phyloP scores from a whole-genome alignment of 2,888 invertebrate species.

The Watsonalla cultraria region DNA sequence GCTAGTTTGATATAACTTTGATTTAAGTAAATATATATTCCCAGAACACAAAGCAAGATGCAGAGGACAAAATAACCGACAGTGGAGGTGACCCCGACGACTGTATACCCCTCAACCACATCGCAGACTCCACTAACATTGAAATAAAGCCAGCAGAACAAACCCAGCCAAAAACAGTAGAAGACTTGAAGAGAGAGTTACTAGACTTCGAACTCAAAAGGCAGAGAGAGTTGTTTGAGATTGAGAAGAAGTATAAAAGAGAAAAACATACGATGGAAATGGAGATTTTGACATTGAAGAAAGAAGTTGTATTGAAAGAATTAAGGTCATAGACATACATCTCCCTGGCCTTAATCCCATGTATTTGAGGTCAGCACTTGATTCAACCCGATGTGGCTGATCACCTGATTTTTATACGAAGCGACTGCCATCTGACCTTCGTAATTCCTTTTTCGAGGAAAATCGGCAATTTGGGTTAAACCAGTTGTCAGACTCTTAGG shows the following conservation, averaged over 20 bases:
- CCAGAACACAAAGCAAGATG: not conserved
- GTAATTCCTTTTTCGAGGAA: too few relatives aligned
- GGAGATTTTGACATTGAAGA: conserved; percentile 21
- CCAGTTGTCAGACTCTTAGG: too few relatives aligned
- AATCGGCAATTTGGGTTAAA: too few relatives aligned
- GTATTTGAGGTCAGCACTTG: too few relatives aligned
- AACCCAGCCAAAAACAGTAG: conserved; percentile 15
- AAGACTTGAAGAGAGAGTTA: conserved; percentile 21
- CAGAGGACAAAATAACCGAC: not conserved
- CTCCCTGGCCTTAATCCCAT: too few relatives aligned
- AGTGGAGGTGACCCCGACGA: not conserved
- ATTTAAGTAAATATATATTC: too few relatives aligned
- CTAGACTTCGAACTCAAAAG: conserved; percentile 24
- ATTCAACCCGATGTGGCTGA: too few relatives aligned
- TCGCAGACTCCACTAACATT: conserved; percentile 13
- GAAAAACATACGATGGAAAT: conserved; percentile 28
- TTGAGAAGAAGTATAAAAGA: conserved; percentile 21
- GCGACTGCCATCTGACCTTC: too few relatives aligned
- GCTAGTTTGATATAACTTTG: too few relatives aligned
- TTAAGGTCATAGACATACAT: conserved; percentile 16
- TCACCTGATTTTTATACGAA: too few relatives aligned
- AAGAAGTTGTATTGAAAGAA: conserved; percentile 21
- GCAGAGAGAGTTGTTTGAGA: conserved; percentile 24
- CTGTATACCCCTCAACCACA: conserved; percentile 1
- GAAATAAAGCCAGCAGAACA: conserved; percentile 3